Percentiles rank a stretch among this genome's conserved stretches.
These are phyloP conservation scores for Dusona sp. DNA, from an alignment of 2,888 invertebrate species.

Conservation along the genomic window DNA sequence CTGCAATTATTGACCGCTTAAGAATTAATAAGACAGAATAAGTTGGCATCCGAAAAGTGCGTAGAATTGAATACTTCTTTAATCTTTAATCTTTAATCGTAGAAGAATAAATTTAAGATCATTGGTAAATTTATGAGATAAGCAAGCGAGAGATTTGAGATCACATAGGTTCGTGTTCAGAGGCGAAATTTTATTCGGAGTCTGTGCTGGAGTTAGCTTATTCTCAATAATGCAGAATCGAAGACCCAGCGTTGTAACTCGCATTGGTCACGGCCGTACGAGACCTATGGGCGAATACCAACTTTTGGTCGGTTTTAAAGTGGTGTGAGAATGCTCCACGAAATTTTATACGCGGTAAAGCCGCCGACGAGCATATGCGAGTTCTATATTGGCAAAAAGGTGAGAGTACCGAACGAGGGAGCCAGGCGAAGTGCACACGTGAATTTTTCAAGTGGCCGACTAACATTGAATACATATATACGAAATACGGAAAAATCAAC, in stretches of 20 bases:
- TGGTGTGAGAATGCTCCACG: conserved; percentile 24
- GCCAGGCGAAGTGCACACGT: conserved; percentile 52
- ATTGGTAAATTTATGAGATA: conserved; percentile 2
- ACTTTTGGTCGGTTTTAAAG: conserved; percentile 46
- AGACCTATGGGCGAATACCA: conserved; percentile 36
- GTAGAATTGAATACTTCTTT: neutral
- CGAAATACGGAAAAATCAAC: conserved; percentile 28
- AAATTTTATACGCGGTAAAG: conserved; percentile 32
- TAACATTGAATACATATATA: conserved; percentile 33
- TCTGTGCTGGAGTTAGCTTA: conserved; percentile 20
- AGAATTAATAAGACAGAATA: neutral
- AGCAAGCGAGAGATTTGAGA: neutral
- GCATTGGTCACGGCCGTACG: conserved; percentile 55
- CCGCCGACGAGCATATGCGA: conserved; percentile 22
- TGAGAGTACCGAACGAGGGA: conserved; percentile 42
- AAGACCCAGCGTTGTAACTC: conserved; percentile 58
- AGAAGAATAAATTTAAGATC: neutral
- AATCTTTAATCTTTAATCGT: neutral
- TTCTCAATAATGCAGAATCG: conserved; percentile 62
- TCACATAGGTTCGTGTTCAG: neutral
- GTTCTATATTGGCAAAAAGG: conserved; percentile 50
- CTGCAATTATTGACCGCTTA: neutral
- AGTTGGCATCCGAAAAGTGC: neutral
- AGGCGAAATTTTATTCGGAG: conserved; percentile 27
- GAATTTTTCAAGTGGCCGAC: conserved; percentile 65